Conservation (phyloP, 1,140 invertebrate species). For the Procambarus virginalis region DNA sequence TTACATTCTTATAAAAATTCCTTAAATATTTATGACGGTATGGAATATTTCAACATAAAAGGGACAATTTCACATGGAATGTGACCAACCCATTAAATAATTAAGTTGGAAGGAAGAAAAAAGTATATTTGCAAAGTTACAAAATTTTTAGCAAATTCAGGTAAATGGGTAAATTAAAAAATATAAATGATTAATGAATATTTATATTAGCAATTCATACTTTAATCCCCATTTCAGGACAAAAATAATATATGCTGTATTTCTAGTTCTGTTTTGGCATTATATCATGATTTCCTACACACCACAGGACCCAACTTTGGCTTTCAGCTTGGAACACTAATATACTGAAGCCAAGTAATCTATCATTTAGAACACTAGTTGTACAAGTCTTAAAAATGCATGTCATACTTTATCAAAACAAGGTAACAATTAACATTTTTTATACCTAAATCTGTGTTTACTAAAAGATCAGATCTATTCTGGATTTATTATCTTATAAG, state of each 20-base stretch:
- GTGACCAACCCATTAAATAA: neutral
- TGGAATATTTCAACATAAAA: neutral
- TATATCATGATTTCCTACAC: too few relatives aligned
- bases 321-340: neutral
- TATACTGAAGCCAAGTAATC: neutral
- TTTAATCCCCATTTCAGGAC: neutral
- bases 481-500: neutral
- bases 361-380: neutral
- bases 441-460: neutral
- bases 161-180: neutral
- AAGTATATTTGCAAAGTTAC: neutral
- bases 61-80: slow-evolving; percentile 1
- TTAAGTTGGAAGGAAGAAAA: neutral
- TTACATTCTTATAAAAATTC: too few relatives aligned
- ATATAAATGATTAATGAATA: neutral
- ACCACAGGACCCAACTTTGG: too few relatives aligned
- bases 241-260: neutral
- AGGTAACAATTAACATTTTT: neutral
- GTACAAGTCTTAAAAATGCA: neutral
- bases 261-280: too few relatives aligned
- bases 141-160: neutral
- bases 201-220: neutral
- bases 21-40: neutral
- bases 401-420: neutral
- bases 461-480: neutral